Evolutionary conservation across 2,888 invertebrate species (phyloP), one percentile per base, ranked within the genome.

Genomic region (Anticlea derivata): DNA sequence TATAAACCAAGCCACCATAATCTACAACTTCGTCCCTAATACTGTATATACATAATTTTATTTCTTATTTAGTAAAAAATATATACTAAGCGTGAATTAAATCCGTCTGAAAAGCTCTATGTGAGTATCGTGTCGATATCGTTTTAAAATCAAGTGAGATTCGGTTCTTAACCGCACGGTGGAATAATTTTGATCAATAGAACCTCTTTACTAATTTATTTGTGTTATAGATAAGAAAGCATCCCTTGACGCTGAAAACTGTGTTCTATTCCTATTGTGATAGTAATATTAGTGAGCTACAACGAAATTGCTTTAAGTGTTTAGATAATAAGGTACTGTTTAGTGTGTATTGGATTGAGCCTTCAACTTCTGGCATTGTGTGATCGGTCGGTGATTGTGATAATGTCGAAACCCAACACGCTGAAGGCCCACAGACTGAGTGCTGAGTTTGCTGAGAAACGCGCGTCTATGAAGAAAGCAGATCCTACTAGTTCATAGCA

Each of bases 41-140:
- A 70, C 80, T 86, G 84, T 88, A 86, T 84, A 86, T 87, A 89
- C 81, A 87, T 86, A 82, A 87, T 81, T 86, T 80, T 78, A 75
- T 80, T 75, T 74, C 68, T 73, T 74, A 80, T 78, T 80, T 76
- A 76, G 76, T 74, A 62, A 66, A 74, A 75, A 73, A 80, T 75
- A 69, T 70, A 77, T 73, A 78, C 66, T 70, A 76, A 78, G 75
- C 78, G 75, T 78, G 80, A 81, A 79, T 70, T 66, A 64, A 84
- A 77, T 88, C 88, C 89, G 88, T 89, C 88, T 87, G 45, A 57
- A 68, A 70, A 63, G 52, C 54, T 55, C 50, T 13, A 38, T 43
- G 49, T 11, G 35, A 10, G 23, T 41, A 7, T 33, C 24, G 41
- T 38, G 40, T 34, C 38, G 46, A 43, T 8, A 43, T 29, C 49